phyloP scores from a whole-genome alignment of 2,888 invertebrate species.

The Dione vanillae region DNA sequence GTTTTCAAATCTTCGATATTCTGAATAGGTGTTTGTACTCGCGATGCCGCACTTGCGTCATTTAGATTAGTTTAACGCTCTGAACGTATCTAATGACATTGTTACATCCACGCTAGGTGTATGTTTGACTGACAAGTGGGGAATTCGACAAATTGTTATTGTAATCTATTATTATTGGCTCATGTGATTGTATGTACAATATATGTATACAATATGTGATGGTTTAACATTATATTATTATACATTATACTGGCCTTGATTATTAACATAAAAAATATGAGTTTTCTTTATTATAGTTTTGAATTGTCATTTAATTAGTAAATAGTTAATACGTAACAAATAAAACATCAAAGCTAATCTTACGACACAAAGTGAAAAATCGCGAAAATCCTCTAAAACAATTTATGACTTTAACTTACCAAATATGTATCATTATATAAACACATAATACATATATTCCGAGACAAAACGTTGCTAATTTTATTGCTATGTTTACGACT shows the following conservation, averaged over 20 bases:
- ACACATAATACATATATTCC: constrained; percentile 20
- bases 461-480: constrained; percentile 37
- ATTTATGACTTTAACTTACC: constrained; percentile 5
- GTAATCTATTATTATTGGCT: background rate
- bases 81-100: constrained; percentile 61
- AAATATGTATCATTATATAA: constrained; percentile 21
- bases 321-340: background rate
- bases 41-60: constrained; percentile 60
- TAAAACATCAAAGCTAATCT: background rate
- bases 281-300: background rate
- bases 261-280: background rate
- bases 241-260: background rate
- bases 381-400: background rate
- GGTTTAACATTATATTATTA: background rate
- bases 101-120: constrained; percentile 50
- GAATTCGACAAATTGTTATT: constrained; percentile 53
- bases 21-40: constrained; percentile 54
- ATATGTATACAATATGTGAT: background rate
- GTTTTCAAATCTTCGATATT: constrained; percentile 63
- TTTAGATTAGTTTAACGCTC: constrained; percentile 56
- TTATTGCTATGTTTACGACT: constrained; percentile 41
- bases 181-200: constrained; percentile 5
- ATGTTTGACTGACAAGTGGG: constrained; percentile 60
- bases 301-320: background rate
- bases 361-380: background rate